Conservation (phyloP, 2,797 vertebrate species). For the Falco novaeseelandiae region DNA sequence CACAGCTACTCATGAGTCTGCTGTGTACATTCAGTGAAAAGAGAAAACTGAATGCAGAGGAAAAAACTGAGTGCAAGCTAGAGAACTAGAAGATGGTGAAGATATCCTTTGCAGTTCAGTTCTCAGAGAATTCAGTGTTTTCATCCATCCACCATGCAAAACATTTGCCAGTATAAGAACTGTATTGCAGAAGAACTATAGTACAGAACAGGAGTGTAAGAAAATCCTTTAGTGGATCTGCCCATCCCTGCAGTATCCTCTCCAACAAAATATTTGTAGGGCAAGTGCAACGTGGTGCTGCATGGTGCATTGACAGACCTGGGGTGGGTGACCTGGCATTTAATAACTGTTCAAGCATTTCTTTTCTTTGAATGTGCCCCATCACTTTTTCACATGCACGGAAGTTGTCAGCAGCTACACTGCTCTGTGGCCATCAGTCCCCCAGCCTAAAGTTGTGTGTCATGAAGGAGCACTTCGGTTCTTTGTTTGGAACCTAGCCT, state of each 20-base stretch:
- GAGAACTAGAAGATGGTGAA: background rate
- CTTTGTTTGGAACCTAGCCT: background rate
- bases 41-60: background rate
- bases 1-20: background rate
- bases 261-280: rapidly evolving
- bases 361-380: background rate
- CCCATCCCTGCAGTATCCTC: background rate
- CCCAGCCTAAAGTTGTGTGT: background rate
- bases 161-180: background rate
- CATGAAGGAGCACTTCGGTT: background rate
- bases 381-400: rapidly evolving
- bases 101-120: background rate
- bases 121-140: background rate
- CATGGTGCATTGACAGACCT: background rate
- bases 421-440: background rate
- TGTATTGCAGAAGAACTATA: rapidly evolving
- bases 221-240: background rate
- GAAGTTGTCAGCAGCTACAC: background rate
- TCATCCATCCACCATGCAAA: background rate
- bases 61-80: background rate
- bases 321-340: background rate
- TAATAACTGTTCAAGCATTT: background rate
- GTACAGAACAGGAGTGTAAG: background rate
- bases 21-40: background rate
- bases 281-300: background rate